These are phyloP conservation scores for Coleophora flavipennella DNA, from an alignment of 2,888 invertebrate species.

Conservation along the genomic window DNA sequence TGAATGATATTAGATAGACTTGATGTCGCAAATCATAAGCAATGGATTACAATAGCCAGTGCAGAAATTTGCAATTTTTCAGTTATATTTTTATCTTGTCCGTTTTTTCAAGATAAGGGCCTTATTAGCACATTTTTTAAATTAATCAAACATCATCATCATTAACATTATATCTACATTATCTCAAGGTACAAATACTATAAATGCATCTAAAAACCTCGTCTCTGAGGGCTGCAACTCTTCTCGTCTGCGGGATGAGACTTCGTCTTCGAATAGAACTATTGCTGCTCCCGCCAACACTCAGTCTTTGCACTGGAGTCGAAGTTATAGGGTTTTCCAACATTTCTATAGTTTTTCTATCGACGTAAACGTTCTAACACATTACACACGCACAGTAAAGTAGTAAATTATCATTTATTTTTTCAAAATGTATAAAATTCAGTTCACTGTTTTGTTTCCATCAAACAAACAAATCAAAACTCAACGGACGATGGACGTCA, in stretches of 20 bases:
- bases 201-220: slow-evolving; percentile 32
- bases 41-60: no score
- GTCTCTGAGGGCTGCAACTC: slow-evolving; percentile 28
- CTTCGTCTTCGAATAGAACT: slow-evolving; percentile 45
- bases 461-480: slow-evolving; percentile 19
- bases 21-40: no score
- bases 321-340: slow-evolving; percentile 46
- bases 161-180: no score
- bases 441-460: not conserved
- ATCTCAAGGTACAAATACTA: no score
- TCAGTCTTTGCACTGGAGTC: slow-evolving; percentile 38
- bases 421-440: not conserved
- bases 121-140: no score
- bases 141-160: no score
- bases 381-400: not conserved
- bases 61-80: no score
- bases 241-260: slow-evolving; percentile 40
- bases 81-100: no score
- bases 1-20: no score
- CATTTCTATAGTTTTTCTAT: slow-evolving; percentile 25
- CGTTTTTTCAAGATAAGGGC: no score
- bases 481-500: slow-evolving; percentile 23
- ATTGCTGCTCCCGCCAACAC: slow-evolving; percentile 54
- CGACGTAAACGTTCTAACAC: not conserved
- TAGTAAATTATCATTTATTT: not conserved